Evolutionary conservation across 2,797 vertebrate species (phyloP), one percentile per base, ranked within the genome.

Genomic region (Acrossocheilus wenchowensis): DNA sequence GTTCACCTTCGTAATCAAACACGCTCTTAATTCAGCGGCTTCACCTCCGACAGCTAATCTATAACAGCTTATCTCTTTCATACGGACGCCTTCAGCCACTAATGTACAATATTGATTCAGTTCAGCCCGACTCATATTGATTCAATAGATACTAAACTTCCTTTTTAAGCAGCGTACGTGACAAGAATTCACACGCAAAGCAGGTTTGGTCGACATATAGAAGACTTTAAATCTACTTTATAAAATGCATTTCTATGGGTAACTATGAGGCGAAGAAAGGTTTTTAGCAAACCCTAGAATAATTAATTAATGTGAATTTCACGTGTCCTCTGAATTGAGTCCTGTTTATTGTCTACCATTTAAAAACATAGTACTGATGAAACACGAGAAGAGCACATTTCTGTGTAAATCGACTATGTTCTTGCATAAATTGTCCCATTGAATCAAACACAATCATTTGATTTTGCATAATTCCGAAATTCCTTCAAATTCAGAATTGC

Each of bases 31-130:
- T 75, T 80, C 10, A 50, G 87, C 34, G 78, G 86, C 85, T 71
- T 89, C 86, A 85, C 89, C 88, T 84, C 90, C 87, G 89, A 60
- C 89, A 90, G 88, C 54, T 91, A 89, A 86, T 92, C 34, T 45
- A 90, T 90, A 86, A 66, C 71, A 19, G 73, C 43, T 68, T 90
- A 68, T 92, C 91, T 89, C 87, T 92, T 88, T 91, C 88, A 89
- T 80, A 43, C 0, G 10, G 36, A 69, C 60, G 41, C 64, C n/a
- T 9, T 19, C 74, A 60, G 7, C 64, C 45, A 78, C 41, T 73
- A 23, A 68, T 82, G 81, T 77, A 26, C 48, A 83, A 36, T 89
- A 90, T 88, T 81, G 85, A 90, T 88, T 64, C 82, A 68, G 60
- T 88, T 43, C 77, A 89, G 75, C 88, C 87, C 54, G 57, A 78